A percentile compares a stretch with the other conserved stretches of the same genome.
Evolutionary conservation across 2,888 invertebrate genomes (phyloP).

Genomic region (Trichogramma dendrolimi): DNA sequence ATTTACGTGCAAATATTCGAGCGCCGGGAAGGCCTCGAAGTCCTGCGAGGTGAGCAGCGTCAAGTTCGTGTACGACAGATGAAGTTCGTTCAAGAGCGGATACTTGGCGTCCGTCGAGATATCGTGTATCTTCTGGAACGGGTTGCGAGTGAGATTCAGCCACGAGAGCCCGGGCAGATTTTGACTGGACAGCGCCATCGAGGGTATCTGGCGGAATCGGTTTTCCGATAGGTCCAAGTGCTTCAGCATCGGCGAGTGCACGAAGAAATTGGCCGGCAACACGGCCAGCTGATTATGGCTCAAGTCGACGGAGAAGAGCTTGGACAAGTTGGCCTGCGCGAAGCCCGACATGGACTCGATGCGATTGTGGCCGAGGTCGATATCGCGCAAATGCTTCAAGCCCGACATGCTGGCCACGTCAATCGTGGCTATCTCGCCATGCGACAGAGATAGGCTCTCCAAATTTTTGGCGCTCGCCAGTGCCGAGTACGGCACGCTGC

Average conservation of each 20-base stretch:
- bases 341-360: constrained; percentile 77
- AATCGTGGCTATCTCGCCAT: constrained; percentile 65
- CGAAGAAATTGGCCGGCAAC: constrained; percentile 77
- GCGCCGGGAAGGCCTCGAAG: constrained; percentile 76
- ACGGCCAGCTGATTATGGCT: constrained; percentile 72
- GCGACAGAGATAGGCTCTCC: constrained; percentile 66
- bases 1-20: constrained; percentile 69
- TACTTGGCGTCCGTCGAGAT: constrained; percentile 68
- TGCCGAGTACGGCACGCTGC: constrained; percentile 74
- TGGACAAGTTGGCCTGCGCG: constrained; percentile 73
- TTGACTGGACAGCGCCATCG: constrained; percentile 69
- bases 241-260: constrained; percentile 67
- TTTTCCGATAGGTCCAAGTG: constrained; percentile 76
- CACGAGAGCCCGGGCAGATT: constrained; percentile 69
- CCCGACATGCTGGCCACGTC: constrained; percentile 76
- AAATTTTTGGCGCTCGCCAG: constrained; percentile 70
- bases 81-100: constrained; percentile 72
- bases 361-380: constrained; percentile 72
- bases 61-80: constrained; percentile 75
- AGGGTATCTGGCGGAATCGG: constrained; percentile 74
- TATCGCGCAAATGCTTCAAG: constrained; percentile 67
- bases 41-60: constrained; percentile 81
- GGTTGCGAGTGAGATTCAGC: constrained; percentile 82
- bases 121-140: constrained; percentile 71
- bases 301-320: constrained; percentile 70